Evolutionary conservation across 2,113 vertebrate species (phyloP).

Genomic region (Ellobius talpinus): DNA sequence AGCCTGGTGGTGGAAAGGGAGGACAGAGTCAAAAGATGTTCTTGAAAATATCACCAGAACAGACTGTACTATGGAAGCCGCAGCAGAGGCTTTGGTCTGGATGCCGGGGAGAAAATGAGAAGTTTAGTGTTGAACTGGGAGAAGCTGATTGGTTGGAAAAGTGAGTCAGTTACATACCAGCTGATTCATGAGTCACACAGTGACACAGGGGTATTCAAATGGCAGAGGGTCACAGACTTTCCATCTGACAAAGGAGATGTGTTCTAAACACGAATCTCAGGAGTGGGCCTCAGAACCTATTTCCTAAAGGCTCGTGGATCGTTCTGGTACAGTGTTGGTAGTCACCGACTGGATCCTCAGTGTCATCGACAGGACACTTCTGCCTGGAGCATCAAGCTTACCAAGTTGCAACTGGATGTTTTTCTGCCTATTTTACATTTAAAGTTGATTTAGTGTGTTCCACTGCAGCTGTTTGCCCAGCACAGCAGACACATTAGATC

Average conservation of each 20-base stretch:
- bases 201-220: neutral
- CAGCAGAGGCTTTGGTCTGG: neutral
- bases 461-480: neutral
- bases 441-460: neutral
- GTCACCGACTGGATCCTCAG: fast-evolving
- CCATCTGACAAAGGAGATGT: neutral
- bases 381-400: neutral
- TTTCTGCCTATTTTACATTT: neutral
- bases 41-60: neutral
- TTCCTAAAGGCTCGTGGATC: neutral
- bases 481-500: neutral
- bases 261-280: neutral
- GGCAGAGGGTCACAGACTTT: neutral
- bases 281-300: neutral
- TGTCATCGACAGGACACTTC: neutral
- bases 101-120: neutral
- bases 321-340: neutral
- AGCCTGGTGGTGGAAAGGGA: neutral
- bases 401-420: neutral
- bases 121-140: neutral
- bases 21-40: neutral
- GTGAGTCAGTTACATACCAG: no score
- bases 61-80: no score
- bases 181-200: neutral
- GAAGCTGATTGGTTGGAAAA: neutral